Evolutionary conservation across 2,888 invertebrate genomes (phyloP), one percentile per base, ranked within the genome.

Genomic region (Dolichomitus sp.): DNA sequence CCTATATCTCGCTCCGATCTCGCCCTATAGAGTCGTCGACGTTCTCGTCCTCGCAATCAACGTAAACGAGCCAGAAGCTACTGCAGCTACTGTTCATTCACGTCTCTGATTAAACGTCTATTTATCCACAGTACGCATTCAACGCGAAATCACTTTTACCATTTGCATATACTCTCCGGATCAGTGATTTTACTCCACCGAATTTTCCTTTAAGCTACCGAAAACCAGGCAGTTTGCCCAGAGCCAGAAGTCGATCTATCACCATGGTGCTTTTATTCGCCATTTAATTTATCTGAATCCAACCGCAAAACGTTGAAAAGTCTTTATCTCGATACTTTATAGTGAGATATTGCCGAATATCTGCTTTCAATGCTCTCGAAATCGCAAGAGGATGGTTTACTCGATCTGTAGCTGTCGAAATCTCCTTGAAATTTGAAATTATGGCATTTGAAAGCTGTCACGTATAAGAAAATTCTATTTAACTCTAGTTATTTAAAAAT

Each of bases 21-120:
- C 42, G 23, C 17, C 17, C 14, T 40, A 42, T 42, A 42, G 42
- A 12, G 42, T 42, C 42, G 23, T 4, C 37, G 37, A 37, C 9
- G 45, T 65, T 23, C 61, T 59, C 59, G 27, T 48, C 59, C 30
- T 57, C 42, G 27, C 72, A 72, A 72, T 72, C 72, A 72, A 59
- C 72, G 23, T 23, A 37, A 73, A 61, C 61, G 61, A 73, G 72
- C 61, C 40, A 54, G 40, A n/a, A 11, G 45, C 57, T 48, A 27
- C 14, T 0, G 12, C 61, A 9, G 6, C 45, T 0, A 23, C 6
- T 23, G 65, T 19, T 52, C 61, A 48, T 14, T 73, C 59, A 23
- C 19, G 61, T 48, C 23, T 48, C 61, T 61, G 72, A 61, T 61
- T 73, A 61, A 73, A 73, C 61, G 72, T 73, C 48, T 73, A 37